A percentile compares a stretch with the other conserved stretches of the same genome.
Evolutionary conservation across 2,797 vertebrate species (phyloP).

Genomic region (Nyctalus aviator): DNA sequence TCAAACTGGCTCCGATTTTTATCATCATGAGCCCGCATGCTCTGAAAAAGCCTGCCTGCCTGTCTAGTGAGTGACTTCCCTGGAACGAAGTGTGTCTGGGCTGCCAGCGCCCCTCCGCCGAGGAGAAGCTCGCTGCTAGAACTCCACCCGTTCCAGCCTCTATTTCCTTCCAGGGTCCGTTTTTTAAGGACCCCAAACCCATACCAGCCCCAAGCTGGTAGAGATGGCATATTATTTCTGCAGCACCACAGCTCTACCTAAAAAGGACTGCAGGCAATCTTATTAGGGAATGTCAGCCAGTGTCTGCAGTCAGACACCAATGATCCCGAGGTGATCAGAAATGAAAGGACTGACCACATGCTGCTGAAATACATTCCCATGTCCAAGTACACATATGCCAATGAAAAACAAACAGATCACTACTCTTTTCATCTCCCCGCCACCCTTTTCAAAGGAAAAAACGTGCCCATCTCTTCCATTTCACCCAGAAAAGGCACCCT

Average conservation of each 20-base stretch:
- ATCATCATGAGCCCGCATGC: constrained; percentile 74
- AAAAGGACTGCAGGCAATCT: constrained; percentile 30
- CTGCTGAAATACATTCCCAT: not conserved
- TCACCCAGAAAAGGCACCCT: not conserved
- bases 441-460: not conserved
- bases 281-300: constrained; percentile 50
- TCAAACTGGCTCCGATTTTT: constrained; percentile 64
- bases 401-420: not conserved
- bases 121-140: constrained; percentile 56
- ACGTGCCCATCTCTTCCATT: not conserved
- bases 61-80: constrained; percentile 75
- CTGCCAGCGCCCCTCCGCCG: constrained; percentile 73
- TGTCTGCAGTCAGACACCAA: constrained; percentile 48
- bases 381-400: not conserved
- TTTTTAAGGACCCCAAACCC: constrained; percentile 28
- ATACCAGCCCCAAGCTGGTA: not conserved
- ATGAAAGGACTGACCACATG: constrained; percentile 49
- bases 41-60: constrained; percentile 62
- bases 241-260: not conserved
- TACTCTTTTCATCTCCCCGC: not conserved
- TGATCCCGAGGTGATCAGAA: constrained; percentile 54
- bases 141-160: constrained; percentile 39
- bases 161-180: constrained; percentile 43
- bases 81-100: constrained; percentile 71
- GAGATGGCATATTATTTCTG: constrained; percentile 30